phyloP scores from a whole-genome alignment of 2,797 vertebrate species.

The Acanthornis magna region DNA sequence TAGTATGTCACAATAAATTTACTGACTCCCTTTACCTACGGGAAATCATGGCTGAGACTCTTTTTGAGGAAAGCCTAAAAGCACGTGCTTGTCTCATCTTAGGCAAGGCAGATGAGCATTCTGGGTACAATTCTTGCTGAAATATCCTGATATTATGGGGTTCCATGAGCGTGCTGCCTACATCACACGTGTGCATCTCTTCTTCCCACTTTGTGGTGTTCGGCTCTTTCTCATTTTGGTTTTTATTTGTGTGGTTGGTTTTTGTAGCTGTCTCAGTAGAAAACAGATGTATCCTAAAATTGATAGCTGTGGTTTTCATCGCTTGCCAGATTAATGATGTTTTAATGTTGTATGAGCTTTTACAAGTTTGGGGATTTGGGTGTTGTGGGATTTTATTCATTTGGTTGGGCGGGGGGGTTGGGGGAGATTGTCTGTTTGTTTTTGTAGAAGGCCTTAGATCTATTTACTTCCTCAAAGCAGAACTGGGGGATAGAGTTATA shows the following conservation, averaged over 20 bases:
- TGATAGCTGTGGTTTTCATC: neutral
- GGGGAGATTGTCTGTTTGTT: accelerated
- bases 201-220: neutral
- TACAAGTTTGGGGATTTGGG: neutral
- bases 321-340: neutral
- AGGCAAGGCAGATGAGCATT: neutral
- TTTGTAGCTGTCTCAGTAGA: neutral
- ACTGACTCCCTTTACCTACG: neutral
- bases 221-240: neutral
- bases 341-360: neutral
- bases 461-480: neutral
- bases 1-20: neutral
- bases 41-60: neutral
- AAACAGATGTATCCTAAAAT: neutral
- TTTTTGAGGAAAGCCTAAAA: neutral
- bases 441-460: neutral
- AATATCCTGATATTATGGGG: neutral
- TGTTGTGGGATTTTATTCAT: neutral
- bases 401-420: accelerated
- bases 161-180: neutral
- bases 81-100: neutral
- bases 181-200: accelerated
- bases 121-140: neutral
- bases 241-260: neutral
- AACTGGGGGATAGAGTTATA: neutral